phyloP scores from a whole-genome alignment of 2,888 invertebrate genomes.

The Mamestra brassicae region DNA sequence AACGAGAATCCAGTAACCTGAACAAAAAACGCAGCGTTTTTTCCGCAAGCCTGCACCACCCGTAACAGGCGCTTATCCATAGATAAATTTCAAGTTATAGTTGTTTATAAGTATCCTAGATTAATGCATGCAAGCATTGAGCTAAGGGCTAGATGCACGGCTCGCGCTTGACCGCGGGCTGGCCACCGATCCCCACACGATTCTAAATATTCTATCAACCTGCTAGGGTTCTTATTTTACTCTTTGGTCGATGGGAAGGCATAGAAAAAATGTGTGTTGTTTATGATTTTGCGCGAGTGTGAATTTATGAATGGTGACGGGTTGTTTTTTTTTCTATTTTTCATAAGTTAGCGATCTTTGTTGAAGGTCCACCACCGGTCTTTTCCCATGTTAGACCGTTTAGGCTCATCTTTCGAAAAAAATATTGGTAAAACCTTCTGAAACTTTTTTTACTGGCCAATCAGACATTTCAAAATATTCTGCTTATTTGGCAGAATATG shows the following conservation, averaged over 20 bases:
- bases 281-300: conserved; percentile 35
- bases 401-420: background rate
- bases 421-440: no score
- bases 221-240: conserved; percentile 34
- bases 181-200: conserved; percentile 47
- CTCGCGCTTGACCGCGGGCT: conserved; percentile 27
- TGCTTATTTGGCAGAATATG: no score
- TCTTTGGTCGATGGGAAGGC: background rate
- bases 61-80: conserved; percentile 50
- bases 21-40: conserved; percentile 39
- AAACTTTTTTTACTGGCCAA: no score
- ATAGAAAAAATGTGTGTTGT: conserved; percentile 17
- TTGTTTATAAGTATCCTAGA: conserved; percentile 72
- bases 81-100: conserved; percentile 63
- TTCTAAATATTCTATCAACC: conserved; percentile 57
- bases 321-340: conserved; percentile 2
- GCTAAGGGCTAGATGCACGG: conserved; percentile 35
- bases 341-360: background rate
- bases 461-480: no score
- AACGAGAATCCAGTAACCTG: background rate
- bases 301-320: conserved; percentile 9
- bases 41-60: conserved; percentile 19
- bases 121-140: conserved; percentile 70
- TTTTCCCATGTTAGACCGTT: background rate
- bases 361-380: background rate